Conservation (phyloP, 1,140 invertebrate genomes). For the Drosophila pandora region DNA sequence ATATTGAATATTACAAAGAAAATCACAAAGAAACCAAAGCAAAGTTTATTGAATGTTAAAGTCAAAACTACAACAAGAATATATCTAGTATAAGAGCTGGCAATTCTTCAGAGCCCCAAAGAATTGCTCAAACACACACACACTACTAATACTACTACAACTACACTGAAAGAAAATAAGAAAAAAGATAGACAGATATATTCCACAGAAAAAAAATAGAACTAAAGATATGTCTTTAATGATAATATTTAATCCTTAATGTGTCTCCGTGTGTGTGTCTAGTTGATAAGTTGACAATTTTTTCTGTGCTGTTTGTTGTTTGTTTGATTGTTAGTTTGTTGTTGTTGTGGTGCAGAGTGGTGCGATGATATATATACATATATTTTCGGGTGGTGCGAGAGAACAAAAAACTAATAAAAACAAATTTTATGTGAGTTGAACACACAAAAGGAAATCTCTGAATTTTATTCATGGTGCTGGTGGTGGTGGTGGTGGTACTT, state of each 20-base stretch:
- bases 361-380: background rate
- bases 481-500: background rate
- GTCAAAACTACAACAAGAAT: slow-evolving; percentile 13
- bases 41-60: slow-evolving; percentile 52
- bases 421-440: slow-evolving; percentile 76
- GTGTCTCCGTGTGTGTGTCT: slow-evolving; percentile 42
- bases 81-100: slow-evolving; percentile 16
- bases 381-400: slow-evolving; percentile 31
- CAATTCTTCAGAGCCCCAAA: slow-evolving; percentile 45
- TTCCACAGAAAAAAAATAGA: background rate
- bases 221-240: too few species aligned
- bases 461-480: slow-evolving; percentile 19
- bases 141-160: background rate
- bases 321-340: slow-evolving; percentile 31
- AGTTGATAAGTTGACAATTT: slow-evolving; percentile 54
- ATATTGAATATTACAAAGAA: slow-evolving; percentile 43
- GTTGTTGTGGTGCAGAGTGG: slow-evolving; percentile 2
- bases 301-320: slow-evolving; percentile 41
- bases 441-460: slow-evolving; percentile 41
- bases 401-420: slow-evolving; percentile 68
- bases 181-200: background rate
- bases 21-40: slow-evolving; percentile 2
- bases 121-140: slow-evolving; percentile 19
- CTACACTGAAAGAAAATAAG: background rate
- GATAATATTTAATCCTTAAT: background rate